Percentiles rank a stretch among this genome's conserved stretches.
Conservation (phyloP, 2,888 invertebrate genomes). For the Agonum fuliginosum region DNA sequence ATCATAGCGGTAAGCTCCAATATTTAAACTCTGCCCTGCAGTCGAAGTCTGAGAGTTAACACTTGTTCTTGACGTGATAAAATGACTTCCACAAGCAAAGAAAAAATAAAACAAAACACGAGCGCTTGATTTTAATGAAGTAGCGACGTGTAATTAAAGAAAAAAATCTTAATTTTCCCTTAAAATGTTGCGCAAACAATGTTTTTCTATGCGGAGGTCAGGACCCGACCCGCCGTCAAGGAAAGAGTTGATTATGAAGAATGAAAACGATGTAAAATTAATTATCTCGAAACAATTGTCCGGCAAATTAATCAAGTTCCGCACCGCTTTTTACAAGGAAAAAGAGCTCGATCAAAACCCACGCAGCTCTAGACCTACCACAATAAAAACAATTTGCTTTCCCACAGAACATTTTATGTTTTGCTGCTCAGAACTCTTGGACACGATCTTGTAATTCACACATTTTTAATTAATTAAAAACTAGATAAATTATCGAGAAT, state of each 20-base stretch:
- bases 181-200: constrained; percentile 56
- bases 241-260: constrained; percentile 50
- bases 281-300: constrained; percentile 56
- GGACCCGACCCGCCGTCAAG: constrained; percentile 16
- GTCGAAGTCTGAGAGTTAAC: constrained; percentile 37
- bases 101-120: constrained; percentile 13
- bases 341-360: not conserved
- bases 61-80: constrained; percentile 39
- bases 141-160: constrained; percentile 52
- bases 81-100: constrained; percentile 28
- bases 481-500: not conserved
- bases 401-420: constrained; percentile 25
- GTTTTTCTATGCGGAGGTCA: constrained; percentile 36
- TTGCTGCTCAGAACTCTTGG: not conserved
- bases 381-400: constrained; percentile 31
- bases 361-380: not conserved
- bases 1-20: constrained; percentile 27
- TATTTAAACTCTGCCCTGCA: constrained; percentile 30
- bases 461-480: constrained; percentile 30
- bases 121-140: constrained; percentile 54
- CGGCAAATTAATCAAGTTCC: constrained; percentile 45
- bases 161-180: constrained; percentile 51
- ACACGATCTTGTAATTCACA: constrained; percentile 25
- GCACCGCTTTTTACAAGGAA: constrained; percentile 19
- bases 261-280: constrained; percentile 57